Evolutionary conservation across 2,888 invertebrate genomes (phyloP).

Genomic region (Glyphotaelius pellucidus): DNA sequence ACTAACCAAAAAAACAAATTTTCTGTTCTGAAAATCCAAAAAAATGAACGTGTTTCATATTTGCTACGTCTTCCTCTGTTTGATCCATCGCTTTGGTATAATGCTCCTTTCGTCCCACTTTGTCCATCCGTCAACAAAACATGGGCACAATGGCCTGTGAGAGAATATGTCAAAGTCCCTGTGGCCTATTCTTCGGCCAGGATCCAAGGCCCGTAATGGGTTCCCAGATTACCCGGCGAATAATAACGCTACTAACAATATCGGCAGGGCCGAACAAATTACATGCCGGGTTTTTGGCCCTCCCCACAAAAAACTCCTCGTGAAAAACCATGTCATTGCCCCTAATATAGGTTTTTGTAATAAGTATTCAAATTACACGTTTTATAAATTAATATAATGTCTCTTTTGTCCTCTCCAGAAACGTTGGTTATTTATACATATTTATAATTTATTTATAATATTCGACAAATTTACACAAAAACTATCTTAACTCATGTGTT

Average conservation of each 20-base stretch:
- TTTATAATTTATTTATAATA: too few species aligned
- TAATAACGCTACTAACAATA: conserved; percentile 18
- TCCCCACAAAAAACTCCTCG: neutral
- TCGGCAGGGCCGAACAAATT: neutral
- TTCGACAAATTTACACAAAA: too few species aligned
- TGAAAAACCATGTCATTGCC: neutral
- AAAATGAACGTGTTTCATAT: neutral
- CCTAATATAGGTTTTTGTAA: too few species aligned
- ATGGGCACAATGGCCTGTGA: neutral
- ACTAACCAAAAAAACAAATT: too few species aligned
- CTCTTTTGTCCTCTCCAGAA: too few species aligned
- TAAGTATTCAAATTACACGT: too few species aligned
- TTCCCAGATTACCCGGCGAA: neutral
- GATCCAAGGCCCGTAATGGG: neutral
- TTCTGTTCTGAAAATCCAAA: too few species aligned
- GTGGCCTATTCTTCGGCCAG: neutral
- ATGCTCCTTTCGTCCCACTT: neutral
- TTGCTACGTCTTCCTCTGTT: neutral
- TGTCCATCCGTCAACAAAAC: neutral
- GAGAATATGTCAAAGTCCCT: neutral
- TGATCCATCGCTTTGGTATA: neutral
- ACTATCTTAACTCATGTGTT: too few species aligned
- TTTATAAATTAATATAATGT: too few species aligned
- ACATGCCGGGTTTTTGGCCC: neutral
- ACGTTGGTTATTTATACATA: too few species aligned